A percentile compares a stretch with the other conserved stretches of the same genome.
Conservation (phyloP, 2,113 vertebrate species). For the Ptychochromis oligacanthus region DNA sequence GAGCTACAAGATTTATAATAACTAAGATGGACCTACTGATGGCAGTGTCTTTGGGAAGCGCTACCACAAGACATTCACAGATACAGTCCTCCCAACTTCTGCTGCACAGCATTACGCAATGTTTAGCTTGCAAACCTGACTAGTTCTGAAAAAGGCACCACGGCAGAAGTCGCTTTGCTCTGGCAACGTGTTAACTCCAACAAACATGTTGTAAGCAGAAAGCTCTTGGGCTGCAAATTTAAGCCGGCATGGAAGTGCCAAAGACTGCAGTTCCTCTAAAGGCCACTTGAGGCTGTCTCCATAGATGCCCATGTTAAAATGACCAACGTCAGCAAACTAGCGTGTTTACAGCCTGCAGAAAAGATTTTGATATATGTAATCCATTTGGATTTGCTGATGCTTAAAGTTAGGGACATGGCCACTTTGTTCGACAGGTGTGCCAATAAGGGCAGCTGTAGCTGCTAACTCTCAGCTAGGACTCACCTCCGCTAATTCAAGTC, state of each 20-base stretch:
- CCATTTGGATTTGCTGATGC: background rate
- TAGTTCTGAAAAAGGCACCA: background rate
- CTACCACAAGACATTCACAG: background rate
- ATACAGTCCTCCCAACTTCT: background rate
- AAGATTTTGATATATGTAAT: background rate
- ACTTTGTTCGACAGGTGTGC: background rate
- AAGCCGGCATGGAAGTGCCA: background rate
- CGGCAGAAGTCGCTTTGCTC: background rate
- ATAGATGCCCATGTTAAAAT: background rate
- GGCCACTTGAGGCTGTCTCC: background rate
- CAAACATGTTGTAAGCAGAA: background rate
- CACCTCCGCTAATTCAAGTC: background rate
- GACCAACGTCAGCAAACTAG: background rate
- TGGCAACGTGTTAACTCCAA: background rate
- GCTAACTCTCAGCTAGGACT: too few species aligned
- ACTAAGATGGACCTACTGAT: accelerated
- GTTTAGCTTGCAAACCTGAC: background rate
- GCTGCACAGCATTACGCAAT: background rate
- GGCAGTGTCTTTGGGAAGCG: background rate
- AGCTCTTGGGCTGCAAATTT: background rate
- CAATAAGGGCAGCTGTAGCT: too few species aligned
- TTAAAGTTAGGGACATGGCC: too few species aligned
- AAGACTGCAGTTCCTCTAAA: background rate
- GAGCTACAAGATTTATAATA: background rate
- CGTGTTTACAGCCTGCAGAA: background rate